Evolutionary conservation across 2,113 vertebrate species (phyloP).

Genomic region (Protobothrops mucrosquamatus): DNA sequence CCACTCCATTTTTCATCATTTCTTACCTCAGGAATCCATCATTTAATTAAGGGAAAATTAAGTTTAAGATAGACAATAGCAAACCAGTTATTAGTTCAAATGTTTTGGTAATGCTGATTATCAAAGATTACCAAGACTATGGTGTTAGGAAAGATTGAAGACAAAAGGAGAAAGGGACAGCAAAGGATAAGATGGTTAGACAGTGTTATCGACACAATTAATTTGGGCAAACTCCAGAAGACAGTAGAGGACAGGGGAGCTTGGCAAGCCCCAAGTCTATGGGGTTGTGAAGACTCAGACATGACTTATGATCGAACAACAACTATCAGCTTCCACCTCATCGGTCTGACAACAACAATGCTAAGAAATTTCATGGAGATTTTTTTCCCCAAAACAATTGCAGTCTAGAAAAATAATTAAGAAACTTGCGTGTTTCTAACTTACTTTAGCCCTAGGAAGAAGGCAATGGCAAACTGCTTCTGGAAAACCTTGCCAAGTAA

Average conservation of each 20-base stretch:
- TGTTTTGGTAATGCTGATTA: background rate
- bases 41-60: background rate
- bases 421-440: background rate
- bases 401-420: background rate
- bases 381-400: background rate
- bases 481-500: background rate
- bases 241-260: background rate
- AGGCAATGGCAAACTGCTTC: background rate
- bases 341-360: background rate
- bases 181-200: background rate
- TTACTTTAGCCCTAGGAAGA: background rate
- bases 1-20: background rate
- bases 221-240: background rate
- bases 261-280: background rate
- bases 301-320: background rate
- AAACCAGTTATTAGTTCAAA: background rate
- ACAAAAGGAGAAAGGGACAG: background rate
- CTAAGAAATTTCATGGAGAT: background rate
- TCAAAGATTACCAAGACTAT: background rate
- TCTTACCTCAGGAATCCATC: background rate
- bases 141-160: background rate
- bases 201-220: background rate
- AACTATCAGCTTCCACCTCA: background rate
- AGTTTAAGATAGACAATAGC: background rate
- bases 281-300: background rate